These are phyloP conservation scores for Cerceris ruficornis DNA, from an alignment of 2,888 invertebrate genomes.

Conservation along the genomic window DNA sequence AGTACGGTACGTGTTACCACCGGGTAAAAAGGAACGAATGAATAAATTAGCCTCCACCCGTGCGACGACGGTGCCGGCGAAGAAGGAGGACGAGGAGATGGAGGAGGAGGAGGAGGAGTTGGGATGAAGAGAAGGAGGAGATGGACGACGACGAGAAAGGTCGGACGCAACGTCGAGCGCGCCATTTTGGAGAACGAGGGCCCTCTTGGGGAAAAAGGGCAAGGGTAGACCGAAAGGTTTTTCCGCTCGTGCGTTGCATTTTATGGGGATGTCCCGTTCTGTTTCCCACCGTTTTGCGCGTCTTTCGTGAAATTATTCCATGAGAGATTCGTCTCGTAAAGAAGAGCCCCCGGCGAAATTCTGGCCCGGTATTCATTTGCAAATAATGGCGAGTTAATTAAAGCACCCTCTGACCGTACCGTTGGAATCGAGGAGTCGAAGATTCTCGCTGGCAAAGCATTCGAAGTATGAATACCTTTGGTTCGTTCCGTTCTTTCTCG, in stretches of 20 bases:
- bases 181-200: slow-evolving; percentile 79
- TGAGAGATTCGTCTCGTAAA: not conserved
- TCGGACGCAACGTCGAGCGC: slow-evolving; percentile 44
- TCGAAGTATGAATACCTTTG: too few relatives aligned
- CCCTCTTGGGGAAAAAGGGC: slow-evolving; percentile 48
- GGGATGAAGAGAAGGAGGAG: slow-evolving; percentile 8
- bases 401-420: not conserved
- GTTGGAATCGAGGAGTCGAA: too few relatives aligned
- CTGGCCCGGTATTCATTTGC: not conserved
- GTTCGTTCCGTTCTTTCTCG: too few relatives aligned
- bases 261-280: slow-evolving; percentile 52
- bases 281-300: slow-evolving; percentile 53
- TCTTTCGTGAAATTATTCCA: slow-evolving; percentile 58
- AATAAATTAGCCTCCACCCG: slow-evolving; percentile 78
- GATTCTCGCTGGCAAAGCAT: too few relatives aligned
- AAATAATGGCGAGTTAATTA: not conserved
- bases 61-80: slow-evolving; percentile 58
- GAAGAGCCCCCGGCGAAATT: not conserved
- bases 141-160: slow-evolving; percentile 25
- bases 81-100: slow-evolving; percentile 20
- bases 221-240: slow-evolving; percentile 56
- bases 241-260: slow-evolving; percentile 59
- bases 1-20: slow-evolving; percentile 75
- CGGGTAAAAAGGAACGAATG: slow-evolving; percentile 80
- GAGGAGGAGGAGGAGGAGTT: slow-evolving; percentile 24